phyloP scores from a whole-genome alignment of 2,888 invertebrate species.

The Lasius platythorax region DNA sequence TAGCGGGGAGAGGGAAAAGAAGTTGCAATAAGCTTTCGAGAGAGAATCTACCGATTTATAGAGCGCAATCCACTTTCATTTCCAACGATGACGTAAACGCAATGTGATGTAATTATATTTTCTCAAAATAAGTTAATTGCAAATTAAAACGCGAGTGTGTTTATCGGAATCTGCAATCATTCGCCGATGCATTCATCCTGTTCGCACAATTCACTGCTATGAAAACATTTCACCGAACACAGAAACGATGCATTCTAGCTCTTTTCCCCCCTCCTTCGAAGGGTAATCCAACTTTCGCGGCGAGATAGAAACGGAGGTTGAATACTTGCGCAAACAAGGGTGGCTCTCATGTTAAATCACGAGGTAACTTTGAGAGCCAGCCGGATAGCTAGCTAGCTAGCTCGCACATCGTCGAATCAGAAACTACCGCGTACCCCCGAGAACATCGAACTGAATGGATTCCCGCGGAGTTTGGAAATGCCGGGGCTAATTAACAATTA shows the following conservation, averaged over 20 bases:
- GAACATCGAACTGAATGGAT: slow-evolving; percentile 59
- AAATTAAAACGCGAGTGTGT: neutral
- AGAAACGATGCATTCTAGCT: slow-evolving; percentile 63
- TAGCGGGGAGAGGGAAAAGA: slow-evolving; percentile 47
- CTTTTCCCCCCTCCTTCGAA: neutral
- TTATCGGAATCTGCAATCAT: neutral
- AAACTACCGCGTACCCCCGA: slow-evolving; percentile 43
- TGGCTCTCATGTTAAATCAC: slow-evolving; percentile 72
- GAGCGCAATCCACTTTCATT: neutral
- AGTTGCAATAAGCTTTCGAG: slow-evolving; percentile 13
- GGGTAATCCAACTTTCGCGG: slow-evolving; percentile 31
- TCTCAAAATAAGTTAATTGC: neutral
- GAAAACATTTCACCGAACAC: slow-evolving; percentile 78
- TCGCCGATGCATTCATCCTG: slow-evolving; percentile 44
- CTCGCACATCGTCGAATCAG: slow-evolving; percentile 34
- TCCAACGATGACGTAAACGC: neutral
- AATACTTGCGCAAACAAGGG: slow-evolving; percentile 66
- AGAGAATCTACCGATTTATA: neutral
- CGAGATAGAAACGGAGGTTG: slow-evolving; percentile 58
- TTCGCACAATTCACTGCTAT: slow-evolving; percentile 81
- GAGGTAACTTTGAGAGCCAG: slow-evolving; percentile 66
- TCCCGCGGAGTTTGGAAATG: slow-evolving; percentile 65
- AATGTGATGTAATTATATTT: neutral
- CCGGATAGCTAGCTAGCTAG: slow-evolving; percentile 30
- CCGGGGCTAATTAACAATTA: slow-evolving; percentile 75